Conservation (phyloP, 92 coral and sea anemone species). For the Epizoanthus fatuus region DNA sequence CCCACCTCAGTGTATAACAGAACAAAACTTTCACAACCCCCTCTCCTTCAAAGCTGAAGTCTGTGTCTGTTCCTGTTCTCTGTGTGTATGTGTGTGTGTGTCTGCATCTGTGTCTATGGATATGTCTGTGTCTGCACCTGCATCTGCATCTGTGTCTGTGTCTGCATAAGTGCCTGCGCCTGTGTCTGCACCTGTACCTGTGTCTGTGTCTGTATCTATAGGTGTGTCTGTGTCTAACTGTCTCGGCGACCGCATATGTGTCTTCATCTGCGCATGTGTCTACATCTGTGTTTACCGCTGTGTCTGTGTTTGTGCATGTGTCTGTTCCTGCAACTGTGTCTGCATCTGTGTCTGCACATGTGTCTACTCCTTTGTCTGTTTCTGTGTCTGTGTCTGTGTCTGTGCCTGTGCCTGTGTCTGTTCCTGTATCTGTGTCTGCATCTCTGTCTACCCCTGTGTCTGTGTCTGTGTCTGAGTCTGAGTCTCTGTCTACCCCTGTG, state of each 20-base stretch:
- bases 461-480: neutral
- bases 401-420: neutral
- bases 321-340: too few relatives aligned
- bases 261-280: too few relatives aligned
- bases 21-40: too few relatives aligned
- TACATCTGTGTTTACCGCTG: too few relatives aligned
- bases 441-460: neutral
- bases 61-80: neutral
- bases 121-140: neutral
- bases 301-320: too few relatives aligned
- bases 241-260: neutral
- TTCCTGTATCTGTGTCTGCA: neutral
- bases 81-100: neutral
- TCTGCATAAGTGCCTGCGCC: too few relatives aligned
- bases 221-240: too few relatives aligned
- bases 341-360: too few relatives aligned
- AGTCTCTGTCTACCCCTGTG: too few relatives aligned
- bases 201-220: neutral
- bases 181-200: neutral
- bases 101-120: neutral
- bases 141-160: neutral
- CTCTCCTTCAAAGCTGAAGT: too few relatives aligned
- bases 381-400: neutral
- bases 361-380: neutral
- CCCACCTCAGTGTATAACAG: too few relatives aligned